Evolutionary conservation across 2,113 vertebrate species (phyloP).

Genomic region (Raja brachyura): DNA sequence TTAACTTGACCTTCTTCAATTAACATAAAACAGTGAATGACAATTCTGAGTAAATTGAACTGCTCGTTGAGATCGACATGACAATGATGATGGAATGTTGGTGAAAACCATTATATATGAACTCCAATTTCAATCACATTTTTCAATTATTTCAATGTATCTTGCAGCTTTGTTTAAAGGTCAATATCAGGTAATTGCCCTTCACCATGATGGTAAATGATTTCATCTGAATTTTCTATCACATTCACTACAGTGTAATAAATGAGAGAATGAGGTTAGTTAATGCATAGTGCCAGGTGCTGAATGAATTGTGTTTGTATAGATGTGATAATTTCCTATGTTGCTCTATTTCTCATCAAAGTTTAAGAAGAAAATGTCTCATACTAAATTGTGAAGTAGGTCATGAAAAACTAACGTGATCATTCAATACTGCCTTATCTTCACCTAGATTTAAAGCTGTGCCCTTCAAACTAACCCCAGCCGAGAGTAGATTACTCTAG

Average conservation of each 20-base stretch:
- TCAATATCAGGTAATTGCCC: conserved; percentile 5
- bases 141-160: conserved; percentile 18
- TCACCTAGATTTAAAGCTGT: not conserved
- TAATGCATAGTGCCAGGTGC: not conserved
- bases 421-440: not conserved
- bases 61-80: not conserved
- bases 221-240: not conserved
- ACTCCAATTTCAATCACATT: conserved; percentile 18
- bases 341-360: conserved; percentile 27
- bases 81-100: not conserved
- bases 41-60: not conserved
- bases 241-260: conserved; percentile 15
- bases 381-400: conserved; percentile 19
- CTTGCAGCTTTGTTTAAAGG: conserved; percentile 13
- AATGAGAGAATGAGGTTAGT: conserved; percentile 15
- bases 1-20: not conserved
- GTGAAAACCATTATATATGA: not conserved
- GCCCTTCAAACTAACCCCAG: conserved; percentile 7
- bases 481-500: no score
- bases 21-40: not conserved
- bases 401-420: conserved; percentile 13
- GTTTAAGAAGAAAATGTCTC: not conserved
- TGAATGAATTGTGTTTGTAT: conserved; percentile 31
- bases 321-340: not conserved
- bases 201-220: conserved; percentile 19